Evolutionary conservation across 2,888 invertebrate genomes (phyloP).

Genomic region (Heliconius erato): DNA sequence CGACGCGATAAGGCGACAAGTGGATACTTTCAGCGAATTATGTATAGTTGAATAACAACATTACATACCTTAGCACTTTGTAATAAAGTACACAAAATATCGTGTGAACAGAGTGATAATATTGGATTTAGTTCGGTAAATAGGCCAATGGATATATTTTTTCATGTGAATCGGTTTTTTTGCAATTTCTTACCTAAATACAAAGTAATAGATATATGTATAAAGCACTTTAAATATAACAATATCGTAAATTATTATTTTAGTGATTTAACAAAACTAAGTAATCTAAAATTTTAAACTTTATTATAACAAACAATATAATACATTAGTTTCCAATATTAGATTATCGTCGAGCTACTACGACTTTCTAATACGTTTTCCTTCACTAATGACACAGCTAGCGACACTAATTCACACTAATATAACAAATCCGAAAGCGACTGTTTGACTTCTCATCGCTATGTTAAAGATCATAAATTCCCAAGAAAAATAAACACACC

Average conservation of each 20-base stretch:
- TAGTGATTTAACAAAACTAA: neutral
- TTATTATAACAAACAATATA: neutral
- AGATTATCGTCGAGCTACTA: neutral
- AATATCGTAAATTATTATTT: neutral
- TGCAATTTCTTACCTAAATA: neutral
- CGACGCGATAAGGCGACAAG: conserved; percentile 54
- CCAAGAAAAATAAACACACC: conserved; percentile 8
- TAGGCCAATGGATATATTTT: conserved; percentile 16
- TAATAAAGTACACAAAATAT: neutral
- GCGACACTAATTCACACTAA: conserved; percentile 34
- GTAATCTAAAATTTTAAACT: too few species aligned
- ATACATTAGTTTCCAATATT: neutral
- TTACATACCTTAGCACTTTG: conserved; percentile 25
- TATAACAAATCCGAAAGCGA: conserved; percentile 31
- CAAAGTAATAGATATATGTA: neutral
- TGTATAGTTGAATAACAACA: conserved; percentile 23
- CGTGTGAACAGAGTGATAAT: conserved; percentile 1
- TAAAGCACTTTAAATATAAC: neutral
- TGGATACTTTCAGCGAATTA: conserved; percentile 51
- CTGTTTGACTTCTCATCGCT: conserved; percentile 8
- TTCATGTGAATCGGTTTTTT: neutral
- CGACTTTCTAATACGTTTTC: conserved; percentile 28
- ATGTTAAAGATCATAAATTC: conserved; percentile 15
- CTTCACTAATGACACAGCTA: conserved; percentile 23
- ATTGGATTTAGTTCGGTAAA: conserved; percentile 15